Percentiles rank a stretch among this genome's conserved stretches.
phyloP scores from a whole-genome alignment of 1,140 invertebrate genomes.

The Drosophila murphyi region DNA sequence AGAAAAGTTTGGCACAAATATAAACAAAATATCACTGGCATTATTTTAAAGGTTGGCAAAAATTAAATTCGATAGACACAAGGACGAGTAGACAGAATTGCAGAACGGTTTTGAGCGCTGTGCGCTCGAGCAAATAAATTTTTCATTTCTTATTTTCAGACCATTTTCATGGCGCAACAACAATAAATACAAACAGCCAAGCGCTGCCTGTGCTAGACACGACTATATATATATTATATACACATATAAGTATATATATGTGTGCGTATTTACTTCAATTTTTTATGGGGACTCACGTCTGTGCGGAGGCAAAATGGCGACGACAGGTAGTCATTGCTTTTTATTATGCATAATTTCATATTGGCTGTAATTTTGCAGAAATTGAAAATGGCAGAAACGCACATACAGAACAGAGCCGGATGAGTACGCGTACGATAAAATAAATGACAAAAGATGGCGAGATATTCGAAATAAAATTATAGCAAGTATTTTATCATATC shows the following conservation, averaged over 20 bases:
- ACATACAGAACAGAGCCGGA: constrained; percentile 15
- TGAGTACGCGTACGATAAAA: background rate
- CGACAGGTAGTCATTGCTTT: constrained; percentile 81
- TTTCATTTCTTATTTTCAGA: constrained; percentile 79
- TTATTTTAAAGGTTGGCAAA: constrained; percentile 21
- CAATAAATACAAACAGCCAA: constrained; percentile 53
- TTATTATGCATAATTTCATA: constrained; percentile 83
- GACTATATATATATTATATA: too few relatives aligned
- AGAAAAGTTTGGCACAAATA: constrained; percentile 7
- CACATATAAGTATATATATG: constrained; percentile 3
- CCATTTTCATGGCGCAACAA: constrained; percentile 76
- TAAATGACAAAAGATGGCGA: background rate
- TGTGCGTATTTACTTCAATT: constrained; percentile 67
- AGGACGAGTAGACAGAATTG: constrained; percentile 34
- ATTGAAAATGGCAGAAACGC: constrained; percentile 76
- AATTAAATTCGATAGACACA: constrained; percentile 28
- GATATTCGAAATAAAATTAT: constrained; percentile 61
- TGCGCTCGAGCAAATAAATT: constrained; percentile 60
- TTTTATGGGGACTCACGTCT: constrained; percentile 66
- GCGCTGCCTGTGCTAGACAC: constrained; percentile 17
- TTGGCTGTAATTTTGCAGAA: constrained; percentile 81
- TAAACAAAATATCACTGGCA: constrained; percentile 54
- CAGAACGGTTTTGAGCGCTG: constrained; percentile 51
- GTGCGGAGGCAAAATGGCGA: constrained; percentile 58
- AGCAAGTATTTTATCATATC: constrained; percentile 72